These are phyloP conservation scores for Apostichopus leukothele DNA, from an alignment of 53 echinoderm and acorn worm genomes.

Conservation along the genomic window DNA sequence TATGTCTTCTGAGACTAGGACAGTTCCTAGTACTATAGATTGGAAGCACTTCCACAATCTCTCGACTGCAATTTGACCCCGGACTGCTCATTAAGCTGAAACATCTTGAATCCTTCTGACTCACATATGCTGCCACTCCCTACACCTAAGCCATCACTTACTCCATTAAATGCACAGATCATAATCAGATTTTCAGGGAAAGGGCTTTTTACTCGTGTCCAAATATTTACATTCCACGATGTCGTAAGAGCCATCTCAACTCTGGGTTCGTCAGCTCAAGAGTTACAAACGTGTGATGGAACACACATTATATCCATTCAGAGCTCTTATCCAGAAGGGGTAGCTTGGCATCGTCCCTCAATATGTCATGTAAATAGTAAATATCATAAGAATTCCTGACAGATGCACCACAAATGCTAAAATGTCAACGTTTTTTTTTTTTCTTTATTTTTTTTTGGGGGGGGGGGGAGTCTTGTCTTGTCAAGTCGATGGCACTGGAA, in stretches of 20 bases:
- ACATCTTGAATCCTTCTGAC: too few relatives aligned
- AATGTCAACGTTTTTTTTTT: neutral
- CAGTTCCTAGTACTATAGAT: too few relatives aligned
- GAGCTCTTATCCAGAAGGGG: neutral
- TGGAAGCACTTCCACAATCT: too few relatives aligned
- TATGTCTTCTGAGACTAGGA: too few relatives aligned
- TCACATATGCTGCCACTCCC: neutral
- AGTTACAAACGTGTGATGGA: neutral
- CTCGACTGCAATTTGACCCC: too few relatives aligned
- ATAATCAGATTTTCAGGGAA: conserved; percentile 30
- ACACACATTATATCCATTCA: neutral
- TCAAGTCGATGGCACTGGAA: too few relatives aligned
- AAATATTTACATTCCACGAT: conserved; percentile 35
- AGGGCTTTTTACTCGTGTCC: conserved; percentile 24
- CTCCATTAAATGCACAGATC: neutral
- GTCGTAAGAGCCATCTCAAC: neutral
- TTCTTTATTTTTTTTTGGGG: too few relatives aligned
- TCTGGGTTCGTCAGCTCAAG: too few relatives aligned
- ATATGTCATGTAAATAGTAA: conserved; percentile 16
- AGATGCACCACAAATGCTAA: conserved; percentile 1
- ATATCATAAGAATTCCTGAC: neutral
- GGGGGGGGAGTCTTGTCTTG: too few relatives aligned
- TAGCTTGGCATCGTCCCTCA: neutral
- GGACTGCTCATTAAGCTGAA: too few relatives aligned
- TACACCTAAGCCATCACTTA: neutral